Evolutionary conservation across 2,888 invertebrate species (phyloP).

Genomic region (Elegia similella): DNA sequence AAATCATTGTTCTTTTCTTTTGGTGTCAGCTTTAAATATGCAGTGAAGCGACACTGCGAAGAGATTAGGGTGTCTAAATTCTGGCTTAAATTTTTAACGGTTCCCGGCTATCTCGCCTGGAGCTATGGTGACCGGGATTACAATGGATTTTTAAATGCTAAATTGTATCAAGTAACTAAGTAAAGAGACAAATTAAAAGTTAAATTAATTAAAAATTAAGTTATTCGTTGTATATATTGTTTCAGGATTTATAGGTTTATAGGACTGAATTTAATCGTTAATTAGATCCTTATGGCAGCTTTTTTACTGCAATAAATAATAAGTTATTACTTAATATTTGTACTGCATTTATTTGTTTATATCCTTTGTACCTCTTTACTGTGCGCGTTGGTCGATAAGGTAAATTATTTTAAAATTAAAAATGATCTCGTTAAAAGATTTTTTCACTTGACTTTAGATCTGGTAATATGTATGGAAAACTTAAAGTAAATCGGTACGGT

Average conservation of each 20-base stretch:
- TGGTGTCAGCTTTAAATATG: conserved; percentile 57
- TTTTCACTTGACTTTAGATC: no score
- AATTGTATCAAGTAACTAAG: conserved; percentile 10
- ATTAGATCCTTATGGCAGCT: no score
- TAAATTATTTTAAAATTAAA: no score
- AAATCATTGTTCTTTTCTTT: conserved; percentile 25
- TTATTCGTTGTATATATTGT: neutral
- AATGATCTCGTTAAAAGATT: no score
- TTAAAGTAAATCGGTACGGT: no score
- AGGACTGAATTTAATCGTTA: no score
- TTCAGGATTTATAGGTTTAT: neutral
- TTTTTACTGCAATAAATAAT: no score
- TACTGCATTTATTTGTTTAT: no score
- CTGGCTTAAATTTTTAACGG: conserved; percentile 73
- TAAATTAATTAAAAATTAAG: neutral
- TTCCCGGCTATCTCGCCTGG: conserved; percentile 19
- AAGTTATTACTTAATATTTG: no score
- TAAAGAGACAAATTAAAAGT: conserved; percentile 5
- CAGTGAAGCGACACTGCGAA: conserved; percentile 51
- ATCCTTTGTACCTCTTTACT: no score
- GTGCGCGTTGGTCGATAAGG: no score
- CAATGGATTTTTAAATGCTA: conserved; percentile 9
- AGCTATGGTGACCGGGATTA: conserved; percentile 12
- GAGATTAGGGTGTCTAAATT: conserved; percentile 76
- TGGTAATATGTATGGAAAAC: no score